Base-by-base conservation (phyloP, 37 sponge, comb jelly and placozoan genomes). In the Petrosia ficiformis region DNA sequence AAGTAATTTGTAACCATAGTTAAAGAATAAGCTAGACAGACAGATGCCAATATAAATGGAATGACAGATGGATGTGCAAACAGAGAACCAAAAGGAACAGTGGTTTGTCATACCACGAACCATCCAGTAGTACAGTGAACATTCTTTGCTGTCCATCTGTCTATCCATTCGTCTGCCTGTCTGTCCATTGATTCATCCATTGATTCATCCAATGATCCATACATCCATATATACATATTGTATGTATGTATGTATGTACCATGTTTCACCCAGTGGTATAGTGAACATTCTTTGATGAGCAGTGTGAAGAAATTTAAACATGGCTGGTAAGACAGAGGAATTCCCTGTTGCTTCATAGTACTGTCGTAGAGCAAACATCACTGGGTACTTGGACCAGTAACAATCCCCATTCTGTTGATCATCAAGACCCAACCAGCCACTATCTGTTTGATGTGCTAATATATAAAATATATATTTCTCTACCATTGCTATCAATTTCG, bases 311-410 rank as follows among this genome's bases (percentile, higher is more conserved):
- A 84, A 90, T 69, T 80, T 80, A 48, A 76, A 59, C 71, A 90
- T 82, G 33, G 85, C 90, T 24, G 90, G 82, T 2, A 90, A 56
- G 4, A 84, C 65, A 24, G 82, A 73, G 36, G 59, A 35, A 29
- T 84, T 85, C 42, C 61, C 68, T 3, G 52, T 52, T 19, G 78
- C 85, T 42, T 90, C 90, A 77, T 90, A 75, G 70, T 90, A 90
- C 81, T 80, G 64, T 24, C 72, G 44, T 32, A 90, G 52, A 44
- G 72, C 57, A 4, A 84, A 54, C 67, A 90, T 19, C 77, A 84
- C 72, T 1, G 76, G 85, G 65, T 69, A 90, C 77, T 84, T 84
- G 65, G 85, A 84, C 90, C 90, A 90, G 78, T 90, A 90, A 25
- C 33, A 31, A 38, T 90, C 71, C 3, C 90, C 90, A 80, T 76